These are phyloP conservation scores for Caenorhabditis brenneri DNA, from an alignment of 1,140 invertebrate genomes.

Conservation along the genomic window DNA sequence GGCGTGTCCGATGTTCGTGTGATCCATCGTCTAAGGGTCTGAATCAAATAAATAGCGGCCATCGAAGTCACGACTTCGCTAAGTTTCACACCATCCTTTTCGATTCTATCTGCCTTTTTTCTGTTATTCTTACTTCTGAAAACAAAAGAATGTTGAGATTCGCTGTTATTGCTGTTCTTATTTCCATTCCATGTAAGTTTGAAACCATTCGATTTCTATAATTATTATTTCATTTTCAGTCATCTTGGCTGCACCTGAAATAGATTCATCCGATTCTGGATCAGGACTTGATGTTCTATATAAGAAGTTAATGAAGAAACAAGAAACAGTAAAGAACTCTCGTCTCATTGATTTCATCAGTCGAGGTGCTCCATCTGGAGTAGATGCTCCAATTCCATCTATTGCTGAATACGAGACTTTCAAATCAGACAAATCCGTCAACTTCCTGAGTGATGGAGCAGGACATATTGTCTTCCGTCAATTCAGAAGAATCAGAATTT, in stretches of 20 bases:
- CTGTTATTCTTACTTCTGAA: background rate
- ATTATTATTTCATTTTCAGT: background rate
- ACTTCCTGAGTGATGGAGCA: constrained; percentile 35
- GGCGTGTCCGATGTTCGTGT: background rate
- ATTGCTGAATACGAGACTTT: constrained; percentile 46
- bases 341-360: constrained; percentile 14
- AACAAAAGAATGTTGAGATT: background rate
- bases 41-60: constrained; percentile 37
- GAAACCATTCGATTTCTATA: background rate
- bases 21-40: background rate
- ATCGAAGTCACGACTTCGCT: constrained; percentile 28
- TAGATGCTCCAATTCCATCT: constrained; percentile 27
- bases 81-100: constrained; percentile 28
- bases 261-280: background rate
- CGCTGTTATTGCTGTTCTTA: background rate
- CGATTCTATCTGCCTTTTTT: background rate
- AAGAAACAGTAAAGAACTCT: background rate
- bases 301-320: constrained; percentile 26
- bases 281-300: background rate
- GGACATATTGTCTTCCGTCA: constrained; percentile 29
- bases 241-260: background rate
- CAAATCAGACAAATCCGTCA: constrained; percentile 7
- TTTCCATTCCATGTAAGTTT: constrained; percentile 2
- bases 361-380: constrained; percentile 27
- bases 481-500: constrained; percentile 39